Percentiles rank a stretch among this genome's conserved stretches.
Evolutionary conservation across 2,113 vertebrate genomes (phyloP).

Genomic region (Lontra canadensis): DNA sequence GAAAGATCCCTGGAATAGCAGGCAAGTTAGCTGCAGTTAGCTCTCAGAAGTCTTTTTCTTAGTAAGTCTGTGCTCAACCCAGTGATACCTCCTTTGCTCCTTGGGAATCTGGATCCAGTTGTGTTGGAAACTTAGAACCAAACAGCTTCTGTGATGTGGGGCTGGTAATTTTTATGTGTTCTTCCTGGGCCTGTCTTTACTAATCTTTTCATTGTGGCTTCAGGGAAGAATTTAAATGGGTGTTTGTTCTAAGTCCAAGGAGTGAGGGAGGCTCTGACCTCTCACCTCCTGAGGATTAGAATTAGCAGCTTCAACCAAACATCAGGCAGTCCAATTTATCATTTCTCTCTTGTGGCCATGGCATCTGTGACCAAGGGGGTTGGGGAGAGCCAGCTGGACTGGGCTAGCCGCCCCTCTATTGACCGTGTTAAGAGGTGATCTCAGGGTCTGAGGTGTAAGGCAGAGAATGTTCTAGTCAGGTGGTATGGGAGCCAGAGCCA

Average conservation of each 20-base stretch:
- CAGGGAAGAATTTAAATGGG: not conserved
- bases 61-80: not conserved
- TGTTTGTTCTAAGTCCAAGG: no score
- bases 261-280: no score
- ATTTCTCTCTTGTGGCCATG: not conserved
- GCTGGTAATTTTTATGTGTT: not conserved
- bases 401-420: not conserved
- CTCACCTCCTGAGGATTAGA: not conserved
- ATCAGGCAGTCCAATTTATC: not conserved
- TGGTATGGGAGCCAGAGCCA: not conserved
- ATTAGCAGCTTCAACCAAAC: not conserved
- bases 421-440: not conserved
- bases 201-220: not conserved
- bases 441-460: not conserved
- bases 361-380: not conserved
- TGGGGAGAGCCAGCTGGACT: fast-evolving
- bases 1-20: not conserved
- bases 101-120: not conserved
- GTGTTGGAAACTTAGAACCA: not conserved
- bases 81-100: not conserved
- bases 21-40: not conserved
- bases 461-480: not conserved
- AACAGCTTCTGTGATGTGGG: not conserved
- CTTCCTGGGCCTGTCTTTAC: not conserved
- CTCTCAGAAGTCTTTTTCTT: not conserved